These are phyloP conservation scores for Seira ritae DNA, from an alignment of 2,888 invertebrate species.

Conservation along the genomic window DNA sequence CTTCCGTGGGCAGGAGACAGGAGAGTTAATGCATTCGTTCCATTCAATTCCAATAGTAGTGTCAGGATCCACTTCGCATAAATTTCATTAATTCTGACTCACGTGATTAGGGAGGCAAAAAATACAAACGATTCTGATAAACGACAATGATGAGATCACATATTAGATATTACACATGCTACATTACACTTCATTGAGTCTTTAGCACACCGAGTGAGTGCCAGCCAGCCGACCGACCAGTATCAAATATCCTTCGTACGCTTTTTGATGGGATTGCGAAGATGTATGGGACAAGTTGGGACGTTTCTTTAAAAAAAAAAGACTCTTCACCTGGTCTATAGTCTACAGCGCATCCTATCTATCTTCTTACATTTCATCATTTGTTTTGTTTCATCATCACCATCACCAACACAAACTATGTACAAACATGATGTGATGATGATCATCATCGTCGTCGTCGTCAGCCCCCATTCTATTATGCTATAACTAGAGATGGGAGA, in stretches of 20 bases:
- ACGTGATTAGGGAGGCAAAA: neutral
- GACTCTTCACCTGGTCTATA: neutral
- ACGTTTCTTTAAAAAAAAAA: too few species aligned
- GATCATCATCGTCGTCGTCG: too few species aligned
- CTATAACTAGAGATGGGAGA: neutral
- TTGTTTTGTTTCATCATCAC: constrained; percentile 10
- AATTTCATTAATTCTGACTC: constrained; percentile 18
- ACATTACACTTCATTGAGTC: neutral
- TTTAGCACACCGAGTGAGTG: neutral
- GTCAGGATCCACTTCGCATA: neutral
- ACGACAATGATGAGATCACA: constrained; percentile 3
- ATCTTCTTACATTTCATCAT: too few species aligned
- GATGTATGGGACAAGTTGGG: too few species aligned
- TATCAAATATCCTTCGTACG: neutral
- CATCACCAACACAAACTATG: neutral
- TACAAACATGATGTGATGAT: too few species aligned
- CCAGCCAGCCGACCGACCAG: neutral
- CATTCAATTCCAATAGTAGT: neutral
- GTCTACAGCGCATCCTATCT: neutral
- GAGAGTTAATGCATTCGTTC: neutral
- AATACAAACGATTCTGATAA: too few species aligned
- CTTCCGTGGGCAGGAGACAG: too few species aligned
- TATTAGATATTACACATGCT: neutral
- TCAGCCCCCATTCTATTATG: constrained; percentile 7
- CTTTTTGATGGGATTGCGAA: too few species aligned